A percentile compares a stretch with the other conserved stretches of the same genome.
Conservation (phyloP, 2,888 invertebrate genomes). For the Formica aserva region DNA sequence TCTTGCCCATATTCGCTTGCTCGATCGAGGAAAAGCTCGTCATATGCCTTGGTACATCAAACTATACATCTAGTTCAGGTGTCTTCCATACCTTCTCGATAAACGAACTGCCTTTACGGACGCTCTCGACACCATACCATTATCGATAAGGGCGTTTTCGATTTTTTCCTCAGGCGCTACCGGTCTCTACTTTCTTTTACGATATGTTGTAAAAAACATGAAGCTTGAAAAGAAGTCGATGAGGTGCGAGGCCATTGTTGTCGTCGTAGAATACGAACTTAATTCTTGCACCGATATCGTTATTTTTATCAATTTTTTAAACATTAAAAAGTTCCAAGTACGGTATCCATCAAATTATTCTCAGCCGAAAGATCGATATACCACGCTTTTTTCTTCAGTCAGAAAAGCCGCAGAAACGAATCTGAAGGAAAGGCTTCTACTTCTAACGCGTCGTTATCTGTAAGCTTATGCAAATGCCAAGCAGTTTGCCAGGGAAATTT, state of each 20-base stretch:
- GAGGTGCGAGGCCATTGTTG: conserved; percentile 17
- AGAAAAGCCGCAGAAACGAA: conserved; percentile 68
- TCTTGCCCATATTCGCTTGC: conserved; percentile 37
- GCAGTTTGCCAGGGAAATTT: conserved; percentile 83
- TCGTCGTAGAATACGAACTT: conserved; percentile 24
- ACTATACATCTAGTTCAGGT: conserved; percentile 46
- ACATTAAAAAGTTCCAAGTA: conserved; percentile 16
- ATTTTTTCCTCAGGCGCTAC: conserved; percentile 45
- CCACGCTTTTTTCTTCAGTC: background rate
- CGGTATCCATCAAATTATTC: background rate
- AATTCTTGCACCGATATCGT: conserved; percentile 7
- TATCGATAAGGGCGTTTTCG: conserved; percentile 66
- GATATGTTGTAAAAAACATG: conserved; percentile 25
- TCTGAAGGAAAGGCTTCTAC: conserved; percentile 76
- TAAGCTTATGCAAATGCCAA: conserved; percentile 83
- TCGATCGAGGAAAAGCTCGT: conserved; percentile 41
- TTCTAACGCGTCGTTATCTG: conserved; percentile 83
- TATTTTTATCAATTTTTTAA: conserved; percentile 23
- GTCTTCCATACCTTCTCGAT: conserved; percentile 42
- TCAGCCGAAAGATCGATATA: conserved; percentile 21
- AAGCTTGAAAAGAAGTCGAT: conserved; percentile 42
- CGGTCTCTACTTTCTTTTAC: conserved; percentile 37
- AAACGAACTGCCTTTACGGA: conserved; percentile 59
- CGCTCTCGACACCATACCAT: conserved; percentile 56
- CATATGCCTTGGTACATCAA: conserved; percentile 32